A percentile compares a stretch with the other conserved stretches of the same genome.
Evolutionary conservation across 2,113 vertebrate species (phyloP).

Genomic region (Dryoscopus gambensis): DNA sequence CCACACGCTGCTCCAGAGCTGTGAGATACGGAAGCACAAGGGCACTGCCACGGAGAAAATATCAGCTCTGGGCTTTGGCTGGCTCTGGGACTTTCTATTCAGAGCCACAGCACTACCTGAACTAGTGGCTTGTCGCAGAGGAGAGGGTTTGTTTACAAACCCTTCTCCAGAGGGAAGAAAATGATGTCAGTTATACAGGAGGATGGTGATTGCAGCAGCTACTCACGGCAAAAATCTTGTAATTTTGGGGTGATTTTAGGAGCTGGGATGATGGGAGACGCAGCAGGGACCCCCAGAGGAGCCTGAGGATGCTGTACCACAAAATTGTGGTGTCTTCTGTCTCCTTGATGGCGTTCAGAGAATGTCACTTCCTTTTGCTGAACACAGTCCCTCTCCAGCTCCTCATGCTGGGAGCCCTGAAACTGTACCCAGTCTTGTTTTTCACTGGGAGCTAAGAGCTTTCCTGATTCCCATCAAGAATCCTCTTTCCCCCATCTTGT

Average conservation of each 20-base stretch:
- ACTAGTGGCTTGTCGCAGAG: neutral
- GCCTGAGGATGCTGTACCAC: neutral
- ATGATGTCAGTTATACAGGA: neutral
- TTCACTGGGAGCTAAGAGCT: neutral
- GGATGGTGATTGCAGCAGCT: neutral
- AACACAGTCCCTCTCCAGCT: neutral
- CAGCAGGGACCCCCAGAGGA: neutral
- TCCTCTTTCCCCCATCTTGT: neutral
- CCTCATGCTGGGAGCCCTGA: neutral
- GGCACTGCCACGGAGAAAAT: neutral
- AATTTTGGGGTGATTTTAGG: neutral
- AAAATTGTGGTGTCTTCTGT: neutral
- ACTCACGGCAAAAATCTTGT: neutral
- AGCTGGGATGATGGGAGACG: neutral
- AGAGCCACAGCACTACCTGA: neutral
- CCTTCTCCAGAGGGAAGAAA: neutral
- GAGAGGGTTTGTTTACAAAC: neutral
- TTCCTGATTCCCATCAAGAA: neutral
- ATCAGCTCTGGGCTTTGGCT: neutral
- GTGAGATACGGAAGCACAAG: neutral
- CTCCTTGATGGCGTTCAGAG: neutral
- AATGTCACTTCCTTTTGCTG: neutral
- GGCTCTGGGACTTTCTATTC: neutral
- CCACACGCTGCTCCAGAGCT: slow-evolving; percentile 28
- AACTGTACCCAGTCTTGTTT: neutral